Evolutionary conservation across 2,113 vertebrate species (phyloP), one percentile per base, ranked within the genome.

Genomic region (Brienomyrus longianalis): DNA sequence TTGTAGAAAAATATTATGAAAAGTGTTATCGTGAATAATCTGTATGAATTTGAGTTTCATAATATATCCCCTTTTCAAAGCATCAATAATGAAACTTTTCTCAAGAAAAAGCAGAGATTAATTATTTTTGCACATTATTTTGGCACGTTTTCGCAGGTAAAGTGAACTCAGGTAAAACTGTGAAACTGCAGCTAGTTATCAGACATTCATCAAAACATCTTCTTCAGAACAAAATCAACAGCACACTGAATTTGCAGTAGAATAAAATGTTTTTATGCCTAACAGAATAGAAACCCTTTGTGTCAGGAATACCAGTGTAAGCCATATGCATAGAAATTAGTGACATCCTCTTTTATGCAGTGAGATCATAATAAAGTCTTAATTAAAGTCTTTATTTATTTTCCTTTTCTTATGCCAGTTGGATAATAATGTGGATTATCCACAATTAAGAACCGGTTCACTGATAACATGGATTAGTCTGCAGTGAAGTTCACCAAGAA

Each of bases 401-500:
- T 47, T 84, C 39, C 45, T 48, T 88, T 84, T 31, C 23, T 91
- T 47, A 80, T 89, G 89, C 50, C 91, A 92, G 92, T 2, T 90
- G 91, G 93, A 95, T 92, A 95, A 93, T 93, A 92, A 92, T 83
- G 87, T 92, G 92, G 92, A 94, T 95, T 94, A 95, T 91, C 87
- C 27, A 87, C 90, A 93, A 94, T 95, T 94, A 94, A 92, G 92
- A 91, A 90, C 91, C 93, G 93, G 91, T 54, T 94, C 95, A 93
- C 91, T 10, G 74, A 93, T 93, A 93, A 95, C 51, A 93, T 90
- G 90, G 88, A 91, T 93, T 93, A 93, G 77, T 66, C 13, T 90
- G 91, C 89, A 91, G 93, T 91, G 92, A 88, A 13, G 88, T 89
- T 92, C 94, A 94, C 92, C 92, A 92, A 83, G 88, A 92, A 92